phyloP scores from a whole-genome alignment of 2,797 vertebrate genomes.

The Nothura maculosa region DNA sequence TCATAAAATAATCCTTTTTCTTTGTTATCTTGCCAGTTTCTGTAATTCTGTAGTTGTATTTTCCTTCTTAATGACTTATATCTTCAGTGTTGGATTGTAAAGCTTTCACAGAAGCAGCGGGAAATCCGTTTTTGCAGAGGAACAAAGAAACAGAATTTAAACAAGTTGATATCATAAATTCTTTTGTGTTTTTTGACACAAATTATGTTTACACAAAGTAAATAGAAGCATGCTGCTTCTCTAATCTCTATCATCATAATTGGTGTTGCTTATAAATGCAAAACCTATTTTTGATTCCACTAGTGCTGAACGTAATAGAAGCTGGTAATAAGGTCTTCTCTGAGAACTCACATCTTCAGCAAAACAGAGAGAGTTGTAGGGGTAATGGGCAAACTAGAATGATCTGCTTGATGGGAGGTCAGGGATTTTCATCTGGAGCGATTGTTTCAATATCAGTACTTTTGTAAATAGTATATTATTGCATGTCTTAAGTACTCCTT shows the following conservation, averaged over 20 bases:
- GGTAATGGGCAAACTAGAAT: not conserved
- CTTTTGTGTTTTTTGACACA: not conserved
- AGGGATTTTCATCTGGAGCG: not conserved
- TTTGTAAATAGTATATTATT: not conserved
- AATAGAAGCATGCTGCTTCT: not conserved
- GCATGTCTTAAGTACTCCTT: not conserved
- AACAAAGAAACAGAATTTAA: not conserved
- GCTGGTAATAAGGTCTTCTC: not conserved
- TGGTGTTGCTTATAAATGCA: not conserved
- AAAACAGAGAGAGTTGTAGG: not conserved
- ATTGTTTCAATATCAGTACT: not conserved
- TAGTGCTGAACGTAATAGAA: not conserved
- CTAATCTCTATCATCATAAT: not conserved
- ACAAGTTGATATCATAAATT: not conserved
- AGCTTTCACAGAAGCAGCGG: not conserved
- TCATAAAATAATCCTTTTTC: constrained; percentile 24
- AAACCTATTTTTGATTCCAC: not conserved
- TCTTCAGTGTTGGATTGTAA: not conserved
- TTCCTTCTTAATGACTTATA: constrained; percentile 10
- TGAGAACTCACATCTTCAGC: not conserved
- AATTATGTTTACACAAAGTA: not conserved
- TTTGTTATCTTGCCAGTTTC: constrained; percentile 20
- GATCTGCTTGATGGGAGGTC: not conserved
- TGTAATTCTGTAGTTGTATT: not conserved
- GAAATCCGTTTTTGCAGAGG: not conserved